These are phyloP conservation scores for Hypena proboscidalis DNA, from an alignment of 2,888 invertebrate species.

Conservation along the genomic window DNA sequence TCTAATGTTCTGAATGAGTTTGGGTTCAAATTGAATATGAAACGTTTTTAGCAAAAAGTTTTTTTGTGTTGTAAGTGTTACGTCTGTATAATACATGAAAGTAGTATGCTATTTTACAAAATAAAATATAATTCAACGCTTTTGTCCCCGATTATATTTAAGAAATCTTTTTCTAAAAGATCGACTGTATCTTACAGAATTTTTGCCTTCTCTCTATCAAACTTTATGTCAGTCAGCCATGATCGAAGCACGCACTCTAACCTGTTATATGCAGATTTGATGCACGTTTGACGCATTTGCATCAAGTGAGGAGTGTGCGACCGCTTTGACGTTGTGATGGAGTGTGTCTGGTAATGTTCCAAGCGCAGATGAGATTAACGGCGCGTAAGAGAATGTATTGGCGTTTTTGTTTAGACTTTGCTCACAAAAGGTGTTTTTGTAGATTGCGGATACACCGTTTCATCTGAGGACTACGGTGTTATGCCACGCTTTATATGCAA, in stretches of 20 bases:
- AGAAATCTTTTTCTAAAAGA: too few species aligned
- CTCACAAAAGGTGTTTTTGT: too few species aligned
- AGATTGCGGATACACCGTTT: too few species aligned
- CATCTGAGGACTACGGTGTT: too few species aligned
- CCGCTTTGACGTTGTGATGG: conserved; percentile 49
- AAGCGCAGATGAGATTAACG: conserved; percentile 29
- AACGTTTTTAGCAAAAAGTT: not conserved
- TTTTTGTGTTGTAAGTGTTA: not conserved
- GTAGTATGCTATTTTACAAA: too few species aligned
- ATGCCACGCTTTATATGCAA: too few species aligned
- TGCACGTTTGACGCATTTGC: conserved; percentile 49
- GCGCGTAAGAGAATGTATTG: not conserved
- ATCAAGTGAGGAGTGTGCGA: conserved; percentile 37
- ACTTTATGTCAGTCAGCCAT: not conserved
- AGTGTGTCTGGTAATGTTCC: conserved; percentile 37
- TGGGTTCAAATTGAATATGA: conserved; percentile 1
- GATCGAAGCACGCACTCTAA: conserved; percentile 30
- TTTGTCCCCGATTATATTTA: too few species aligned
- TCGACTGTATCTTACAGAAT: too few species aligned
- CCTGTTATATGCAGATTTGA: conserved; percentile 34
- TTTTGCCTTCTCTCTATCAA: too few species aligned
- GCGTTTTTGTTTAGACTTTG: conserved; percentile 3
- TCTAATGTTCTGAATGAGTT: conserved; percentile 18
- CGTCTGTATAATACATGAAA: too few species aligned
- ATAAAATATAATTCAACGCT: too few species aligned